A percentile compares a stretch with the other conserved stretches of the same genome.
phyloP scores from a whole-genome alignment of 2,888 invertebrate genomes.

The Meganola albula region DNA sequence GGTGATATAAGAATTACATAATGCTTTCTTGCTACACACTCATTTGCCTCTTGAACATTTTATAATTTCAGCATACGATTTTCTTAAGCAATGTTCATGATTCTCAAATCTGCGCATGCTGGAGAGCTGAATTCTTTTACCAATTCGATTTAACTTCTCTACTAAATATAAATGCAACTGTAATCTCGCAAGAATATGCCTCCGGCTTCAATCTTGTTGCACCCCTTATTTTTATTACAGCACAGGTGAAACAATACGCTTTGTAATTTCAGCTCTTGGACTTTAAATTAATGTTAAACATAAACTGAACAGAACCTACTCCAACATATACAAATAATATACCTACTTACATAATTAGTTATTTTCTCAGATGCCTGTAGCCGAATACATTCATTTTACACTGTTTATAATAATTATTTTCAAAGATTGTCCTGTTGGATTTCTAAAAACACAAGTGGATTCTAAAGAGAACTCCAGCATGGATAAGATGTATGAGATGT shows the following conservation, averaged over 20 bases:
- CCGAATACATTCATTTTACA: slow-evolving; percentile 48
- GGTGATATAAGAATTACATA: slow-evolving; percentile 35
- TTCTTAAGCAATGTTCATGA: slow-evolving; percentile 30
- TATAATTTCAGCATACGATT: slow-evolving; percentile 38
- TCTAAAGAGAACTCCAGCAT: slow-evolving; percentile 65
- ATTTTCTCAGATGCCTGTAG: slow-evolving; percentile 59
- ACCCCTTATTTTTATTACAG: slow-evolving; percentile 47
- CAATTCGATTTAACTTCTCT: slow-evolving; percentile 5
- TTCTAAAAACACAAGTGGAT: slow-evolving; percentile 42
- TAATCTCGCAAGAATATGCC: slow-evolving; percentile 37
- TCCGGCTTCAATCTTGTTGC: slow-evolving; percentile 65
- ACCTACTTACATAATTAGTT: slow-evolving; percentile 41
- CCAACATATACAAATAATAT: slow-evolving; percentile 37
- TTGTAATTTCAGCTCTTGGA: slow-evolving; percentile 55
- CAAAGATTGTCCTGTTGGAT: slow-evolving; percentile 51
- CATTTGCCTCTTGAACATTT: slow-evolving; percentile 45
- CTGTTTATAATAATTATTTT: slow-evolving; percentile 36
- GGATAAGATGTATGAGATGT: slow-evolving; percentile 62
- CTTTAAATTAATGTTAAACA: slow-evolving; percentile 38
- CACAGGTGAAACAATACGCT: slow-evolving; percentile 52
- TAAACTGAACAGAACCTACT: slow-evolving; percentile 37
- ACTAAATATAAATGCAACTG: slow-evolving; percentile 22
- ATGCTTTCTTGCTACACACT: slow-evolving; percentile 56
- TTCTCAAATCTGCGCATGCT: slow-evolving; percentile 61
- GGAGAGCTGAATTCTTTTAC: slow-evolving; percentile 35